Conservation (phyloP, 2,113 vertebrate species). For the Otis tarda region DNA sequence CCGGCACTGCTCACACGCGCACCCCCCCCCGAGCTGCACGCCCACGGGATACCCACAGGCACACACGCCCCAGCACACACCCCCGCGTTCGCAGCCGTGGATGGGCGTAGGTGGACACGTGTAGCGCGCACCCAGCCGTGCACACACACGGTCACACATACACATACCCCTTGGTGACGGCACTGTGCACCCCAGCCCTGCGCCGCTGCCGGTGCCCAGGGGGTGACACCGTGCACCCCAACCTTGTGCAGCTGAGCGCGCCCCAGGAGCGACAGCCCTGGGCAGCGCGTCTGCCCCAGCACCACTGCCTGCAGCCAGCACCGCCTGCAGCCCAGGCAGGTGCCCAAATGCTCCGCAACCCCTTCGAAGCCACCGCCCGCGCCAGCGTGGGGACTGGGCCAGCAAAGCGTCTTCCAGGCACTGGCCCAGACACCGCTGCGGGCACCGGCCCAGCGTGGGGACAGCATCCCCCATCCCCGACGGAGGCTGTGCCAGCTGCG, state of each 20-base stretch:
- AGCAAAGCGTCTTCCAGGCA: constrained; percentile 10
- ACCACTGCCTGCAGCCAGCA: neutral
- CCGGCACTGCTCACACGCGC: neutral
- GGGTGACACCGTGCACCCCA: neutral
- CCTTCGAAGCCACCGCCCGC: neutral
- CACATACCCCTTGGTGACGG: too few relatives aligned
- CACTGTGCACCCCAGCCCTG: neutral
- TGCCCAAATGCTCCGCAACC: neutral
- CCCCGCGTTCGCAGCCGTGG: neutral
- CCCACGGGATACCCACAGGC: neutral
- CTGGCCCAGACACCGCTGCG: neutral
- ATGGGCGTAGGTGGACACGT: constrained; percentile 27
- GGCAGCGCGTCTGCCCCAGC: neutral
- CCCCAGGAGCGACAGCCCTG: neutral
- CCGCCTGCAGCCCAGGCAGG: neutral
- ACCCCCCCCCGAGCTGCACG: neutral
- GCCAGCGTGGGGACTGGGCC: neutral
- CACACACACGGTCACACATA: neutral
- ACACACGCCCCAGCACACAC: neutral
- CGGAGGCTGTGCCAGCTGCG: neutral
- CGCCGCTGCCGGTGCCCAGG: accelerated
- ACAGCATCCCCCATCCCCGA: neutral
- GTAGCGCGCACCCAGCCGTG: neutral
- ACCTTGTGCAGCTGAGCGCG: accelerated
- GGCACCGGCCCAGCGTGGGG: neutral